Evolutionary conservation across 2,797 vertebrate genomes (phyloP).

Genomic region (Lagorchestes hirsutus): DNA sequence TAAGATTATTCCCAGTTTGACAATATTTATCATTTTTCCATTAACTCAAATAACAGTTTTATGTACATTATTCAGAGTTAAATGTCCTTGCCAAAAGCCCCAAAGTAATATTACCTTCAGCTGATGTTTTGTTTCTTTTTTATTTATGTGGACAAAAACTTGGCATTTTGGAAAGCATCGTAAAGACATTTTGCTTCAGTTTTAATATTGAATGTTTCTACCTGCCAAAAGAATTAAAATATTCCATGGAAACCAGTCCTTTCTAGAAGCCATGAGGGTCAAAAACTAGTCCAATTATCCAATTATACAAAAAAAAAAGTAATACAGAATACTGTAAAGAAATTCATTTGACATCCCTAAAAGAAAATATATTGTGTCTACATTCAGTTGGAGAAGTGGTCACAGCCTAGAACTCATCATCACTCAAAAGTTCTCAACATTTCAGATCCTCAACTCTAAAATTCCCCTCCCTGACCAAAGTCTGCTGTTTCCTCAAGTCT

Average conservation of each 20-base stretch:
- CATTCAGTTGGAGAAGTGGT: constrained; percentile 31
- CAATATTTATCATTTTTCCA: constrained; percentile 26
- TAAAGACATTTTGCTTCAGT: constrained; percentile 57
- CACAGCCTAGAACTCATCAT: not conserved
- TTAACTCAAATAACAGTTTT: constrained; percentile 45
- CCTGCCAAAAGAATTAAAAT: constrained; percentile 37
- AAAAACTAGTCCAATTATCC: constrained; percentile 44
- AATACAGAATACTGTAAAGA: constrained; percentile 42
- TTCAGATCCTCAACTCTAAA: not conserved
- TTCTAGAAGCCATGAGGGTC: constrained; percentile 37
- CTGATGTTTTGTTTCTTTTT: constrained; percentile 41
- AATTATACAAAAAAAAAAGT: constrained; percentile 42
- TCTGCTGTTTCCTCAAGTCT: not conserved
- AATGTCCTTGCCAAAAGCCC: not conserved
- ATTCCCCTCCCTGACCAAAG: not conserved
- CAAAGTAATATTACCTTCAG: constrained; percentile 29
- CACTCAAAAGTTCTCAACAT: not conserved
- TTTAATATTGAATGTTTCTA: constrained; percentile 51
- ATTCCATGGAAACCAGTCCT: constrained; percentile 50
- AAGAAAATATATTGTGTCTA: constrained; percentile 29
- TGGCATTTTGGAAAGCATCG: constrained; percentile 36
- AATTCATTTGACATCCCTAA: constrained; percentile 35
- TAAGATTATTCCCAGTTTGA: not conserved
- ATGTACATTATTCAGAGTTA: not conserved
- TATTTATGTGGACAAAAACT: constrained; percentile 8